phyloP scores from a whole-genome alignment of 2,888 invertebrate species.

The Drosophila mimetica region DNA sequence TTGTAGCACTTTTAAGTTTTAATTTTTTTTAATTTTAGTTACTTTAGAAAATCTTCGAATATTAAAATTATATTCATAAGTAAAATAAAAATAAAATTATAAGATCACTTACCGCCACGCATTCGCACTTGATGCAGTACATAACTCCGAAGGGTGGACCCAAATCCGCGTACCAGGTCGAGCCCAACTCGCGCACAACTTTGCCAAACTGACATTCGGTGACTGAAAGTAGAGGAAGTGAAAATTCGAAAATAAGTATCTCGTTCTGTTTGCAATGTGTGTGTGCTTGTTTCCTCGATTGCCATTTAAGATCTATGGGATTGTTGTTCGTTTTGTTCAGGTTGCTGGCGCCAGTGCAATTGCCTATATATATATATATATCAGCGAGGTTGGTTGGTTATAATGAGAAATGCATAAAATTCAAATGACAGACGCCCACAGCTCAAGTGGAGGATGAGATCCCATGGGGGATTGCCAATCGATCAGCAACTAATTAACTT shows the following conservation, averaged over 20 bases:
- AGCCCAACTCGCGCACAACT: conserved; percentile 93
- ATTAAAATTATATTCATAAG: too few species aligned
- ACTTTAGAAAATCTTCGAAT: too few species aligned
- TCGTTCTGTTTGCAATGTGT: neutral
- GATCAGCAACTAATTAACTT: conserved; percentile 44
- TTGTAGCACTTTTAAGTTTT: too few species aligned
- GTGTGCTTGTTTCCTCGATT: conserved; percentile 51
- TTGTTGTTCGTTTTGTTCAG: conserved; percentile 32
- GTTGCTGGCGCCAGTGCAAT: conserved; percentile 39
- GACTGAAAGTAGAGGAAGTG: conserved; percentile 81
- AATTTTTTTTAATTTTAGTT: too few species aligned
- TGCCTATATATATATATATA: conserved; percentile 26
- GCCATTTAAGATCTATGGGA: conserved; percentile 32
- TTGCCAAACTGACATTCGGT: conserved; percentile 97
- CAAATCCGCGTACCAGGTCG: conserved; percentile 96
- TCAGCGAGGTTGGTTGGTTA: conserved; percentile 29
- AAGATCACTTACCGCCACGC: conserved; percentile 92
- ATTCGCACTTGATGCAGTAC: conserved; percentile 98
- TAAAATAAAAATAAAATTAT: too few species aligned
- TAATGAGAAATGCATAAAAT: conserved; percentile 30
- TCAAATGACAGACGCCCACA: conserved; percentile 45
- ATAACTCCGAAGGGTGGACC: conserved; percentile 97
- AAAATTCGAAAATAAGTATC: conserved; percentile 6
- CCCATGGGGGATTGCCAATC: conserved; percentile 23
- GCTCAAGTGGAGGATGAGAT: neutral